phyloP scores from a whole-genome alignment of 2,797 vertebrate genomes.

The Ammospiza maritima region DNA sequence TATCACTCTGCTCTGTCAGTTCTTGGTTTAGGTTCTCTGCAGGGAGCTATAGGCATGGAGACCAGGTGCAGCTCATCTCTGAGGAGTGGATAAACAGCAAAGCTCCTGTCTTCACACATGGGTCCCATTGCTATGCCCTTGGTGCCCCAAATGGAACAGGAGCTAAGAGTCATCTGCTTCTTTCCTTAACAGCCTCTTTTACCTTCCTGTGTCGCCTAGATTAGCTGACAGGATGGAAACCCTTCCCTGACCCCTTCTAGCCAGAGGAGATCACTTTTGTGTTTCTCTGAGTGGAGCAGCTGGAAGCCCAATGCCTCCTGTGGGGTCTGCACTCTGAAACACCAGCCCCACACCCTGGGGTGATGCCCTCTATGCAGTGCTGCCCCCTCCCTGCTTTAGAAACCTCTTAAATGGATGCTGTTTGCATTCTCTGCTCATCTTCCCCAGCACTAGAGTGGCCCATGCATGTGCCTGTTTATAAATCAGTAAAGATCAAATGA shows the following conservation, averaged over 20 bases:
- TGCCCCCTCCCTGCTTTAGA: background rate
- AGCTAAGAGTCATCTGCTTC: background rate
- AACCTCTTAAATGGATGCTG: background rate
- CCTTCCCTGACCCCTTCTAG: background rate
- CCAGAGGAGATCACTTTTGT: background rate
- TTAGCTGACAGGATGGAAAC: background rate
- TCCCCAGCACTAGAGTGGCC: background rate
- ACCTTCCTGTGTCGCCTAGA: background rate
- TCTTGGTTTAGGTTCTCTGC: background rate
- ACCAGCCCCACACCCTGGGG: background rate
- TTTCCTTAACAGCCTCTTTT: background rate
- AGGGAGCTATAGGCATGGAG: background rate
- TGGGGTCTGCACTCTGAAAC: background rate
- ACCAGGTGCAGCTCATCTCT: conserved; percentile 1
- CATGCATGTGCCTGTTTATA: background rate
- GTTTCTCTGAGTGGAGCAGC: background rate
- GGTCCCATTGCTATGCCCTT: background rate
- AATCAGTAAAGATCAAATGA: background rate
- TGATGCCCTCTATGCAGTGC: background rate
- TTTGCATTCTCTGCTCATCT: background rate
- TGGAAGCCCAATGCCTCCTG: background rate
- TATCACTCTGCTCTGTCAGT: background rate
- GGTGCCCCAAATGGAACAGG: background rate
- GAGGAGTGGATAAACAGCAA: background rate
- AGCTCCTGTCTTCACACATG: background rate